phyloP scores from a whole-genome alignment of 2,797 vertebrate genomes.

The Clamator glandarius region DNA sequence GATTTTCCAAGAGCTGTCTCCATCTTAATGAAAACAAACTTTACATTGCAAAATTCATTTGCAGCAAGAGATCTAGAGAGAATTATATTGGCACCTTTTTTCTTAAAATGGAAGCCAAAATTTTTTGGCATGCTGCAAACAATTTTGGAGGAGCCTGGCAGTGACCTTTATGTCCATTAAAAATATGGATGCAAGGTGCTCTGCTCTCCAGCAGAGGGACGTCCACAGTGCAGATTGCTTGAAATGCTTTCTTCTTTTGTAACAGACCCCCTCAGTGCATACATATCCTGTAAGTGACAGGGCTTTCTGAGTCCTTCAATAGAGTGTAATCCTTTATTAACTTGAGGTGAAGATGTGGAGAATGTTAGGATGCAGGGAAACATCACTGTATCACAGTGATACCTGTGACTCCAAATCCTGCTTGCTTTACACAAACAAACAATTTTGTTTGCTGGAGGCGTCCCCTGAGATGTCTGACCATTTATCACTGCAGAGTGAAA shows the following conservation, averaged over 20 bases:
- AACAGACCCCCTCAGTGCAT: not conserved
- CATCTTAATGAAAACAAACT: not conserved
- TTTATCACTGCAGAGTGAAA: not conserved
- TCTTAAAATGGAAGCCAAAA: not conserved
- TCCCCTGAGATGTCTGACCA: not conserved
- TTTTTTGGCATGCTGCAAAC: not conserved
- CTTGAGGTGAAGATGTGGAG: not conserved
- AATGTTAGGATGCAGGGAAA: not conserved
- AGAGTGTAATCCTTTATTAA: not conserved
- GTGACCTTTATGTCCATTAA: not conserved
- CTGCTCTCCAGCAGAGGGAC: slow-evolving; percentile 23
- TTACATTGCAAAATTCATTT: not conserved
- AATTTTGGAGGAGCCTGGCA: not conserved
- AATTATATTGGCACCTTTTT: not conserved
- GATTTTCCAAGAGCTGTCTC: not conserved
- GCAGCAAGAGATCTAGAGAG: not conserved
- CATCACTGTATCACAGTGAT: not conserved
- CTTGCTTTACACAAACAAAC: not conserved
- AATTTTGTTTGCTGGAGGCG: not conserved
- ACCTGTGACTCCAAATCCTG: not conserved
- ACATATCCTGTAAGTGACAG: accelerated
- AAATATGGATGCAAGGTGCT: not conserved
- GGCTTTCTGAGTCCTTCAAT: not conserved
- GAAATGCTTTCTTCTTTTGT: not conserved
- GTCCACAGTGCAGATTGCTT: not conserved